Base-by-base conservation (phyloP, 2,888 invertebrate genomes). In the Phyto melanocephala region DNA sequence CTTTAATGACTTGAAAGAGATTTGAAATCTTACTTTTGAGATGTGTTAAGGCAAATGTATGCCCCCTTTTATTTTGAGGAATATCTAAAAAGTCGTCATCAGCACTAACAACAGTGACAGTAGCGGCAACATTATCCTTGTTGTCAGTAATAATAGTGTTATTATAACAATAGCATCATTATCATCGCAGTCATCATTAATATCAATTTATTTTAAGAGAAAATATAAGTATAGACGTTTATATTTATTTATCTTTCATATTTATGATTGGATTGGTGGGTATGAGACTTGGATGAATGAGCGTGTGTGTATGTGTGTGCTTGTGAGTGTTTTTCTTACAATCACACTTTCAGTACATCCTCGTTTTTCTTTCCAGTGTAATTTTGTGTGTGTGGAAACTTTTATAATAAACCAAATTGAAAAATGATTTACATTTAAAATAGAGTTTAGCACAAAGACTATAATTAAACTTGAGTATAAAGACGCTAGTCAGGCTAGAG, bases 161-260 rank as follows among this genome's bases (percentile, higher is more conserved):
- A 54, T 54, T 33, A 33, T 22, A 40, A 24, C 45, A 71, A 47
- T 52, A 42, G 8, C 63, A 37, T 71, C 63, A 78, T 63, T 62
- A 62, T 54, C 54, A 45, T 52, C 15, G 40, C 50, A n/a, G 10
- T 68, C 74, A 60, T 74, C 74, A 80, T 80, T 80, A 68, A 80
- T 80, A 80, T 75, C 62, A 80, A 80, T 80, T 75, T 80, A 63
- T 68, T 68, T 28, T 62, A 8, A 67, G n/a, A 40, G 10, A 8
- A 11, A 28, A 68, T 1, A 58, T 22, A 8, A 20, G 10, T 11
- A 33, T 52, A 60, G 35, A 37, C 33, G 24, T 45, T 6, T 15
- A 45, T 45, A 45, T 45, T 6, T 15, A 15, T 45, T 17, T 45
- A 40, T 13, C 40, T 40, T n/a, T n/a, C n/a, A n/a, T n/a, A n/a